Conservation (phyloP, 2,797 vertebrate species). For the Malacoraja senta region DNA sequence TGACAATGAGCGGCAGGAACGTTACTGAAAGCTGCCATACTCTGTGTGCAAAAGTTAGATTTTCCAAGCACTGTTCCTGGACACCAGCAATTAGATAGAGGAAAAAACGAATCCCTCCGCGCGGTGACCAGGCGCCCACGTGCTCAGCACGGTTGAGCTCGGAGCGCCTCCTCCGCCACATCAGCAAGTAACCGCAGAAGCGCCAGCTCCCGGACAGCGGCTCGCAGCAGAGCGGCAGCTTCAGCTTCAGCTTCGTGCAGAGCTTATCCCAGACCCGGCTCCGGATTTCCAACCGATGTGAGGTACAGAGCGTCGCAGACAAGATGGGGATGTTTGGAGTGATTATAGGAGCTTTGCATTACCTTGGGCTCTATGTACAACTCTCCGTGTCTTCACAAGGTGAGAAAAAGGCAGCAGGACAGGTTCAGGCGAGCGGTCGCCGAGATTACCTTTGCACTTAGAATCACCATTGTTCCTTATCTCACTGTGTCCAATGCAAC, state of each 20-base stretch:
- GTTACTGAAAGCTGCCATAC: neutral
- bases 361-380: constrained; percentile 84
- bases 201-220: neutral
- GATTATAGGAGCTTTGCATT: constrained; percentile 80
- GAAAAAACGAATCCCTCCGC: neutral
- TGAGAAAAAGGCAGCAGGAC: constrained; percentile 53
- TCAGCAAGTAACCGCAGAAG: constrained; percentile 13
- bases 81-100: neutral
- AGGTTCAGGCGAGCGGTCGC: neutral
- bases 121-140: constrained; percentile 13
- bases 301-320: constrained; percentile 49
- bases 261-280: neutral
- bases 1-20: neutral
- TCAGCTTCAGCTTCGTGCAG: neutral
- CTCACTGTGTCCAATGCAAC: neutral
- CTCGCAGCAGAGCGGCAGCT: neutral
- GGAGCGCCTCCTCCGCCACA: neutral
- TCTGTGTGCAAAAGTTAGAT: neutral
- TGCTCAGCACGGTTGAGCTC: neutral
- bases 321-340: constrained; percentile 73
- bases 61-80: neutral
- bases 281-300: constrained; percentile 54
- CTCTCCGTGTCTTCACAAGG: constrained; percentile 69
- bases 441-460: neutral
- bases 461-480: neutral